These are phyloP conservation scores for Cerceris rybyensis DNA, from an alignment of 2,888 invertebrate genomes.

Conservation along the genomic window DNA sequence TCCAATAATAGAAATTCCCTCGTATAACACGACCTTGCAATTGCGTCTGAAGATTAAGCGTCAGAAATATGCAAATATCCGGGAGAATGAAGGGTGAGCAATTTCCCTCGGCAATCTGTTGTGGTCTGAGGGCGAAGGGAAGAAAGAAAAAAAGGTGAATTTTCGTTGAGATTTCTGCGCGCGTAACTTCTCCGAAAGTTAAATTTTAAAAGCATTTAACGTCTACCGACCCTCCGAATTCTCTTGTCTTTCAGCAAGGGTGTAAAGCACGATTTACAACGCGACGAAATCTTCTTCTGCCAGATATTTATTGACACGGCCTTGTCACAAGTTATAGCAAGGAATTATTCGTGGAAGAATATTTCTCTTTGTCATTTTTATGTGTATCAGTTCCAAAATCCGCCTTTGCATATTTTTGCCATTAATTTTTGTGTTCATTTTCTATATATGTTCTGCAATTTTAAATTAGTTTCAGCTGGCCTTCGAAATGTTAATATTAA, in stretches of 20 bases:
- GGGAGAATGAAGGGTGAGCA: constrained; percentile 12
- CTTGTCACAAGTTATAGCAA: too few species aligned
- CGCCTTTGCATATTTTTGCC: too few species aligned
- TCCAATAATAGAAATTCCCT: not conserved
- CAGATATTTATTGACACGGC: too few species aligned
- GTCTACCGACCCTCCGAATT: constrained; percentile 60
- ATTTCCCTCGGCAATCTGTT: constrained; percentile 54
- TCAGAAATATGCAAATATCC: constrained; percentile 27
- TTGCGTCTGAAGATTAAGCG: constrained; percentile 23
- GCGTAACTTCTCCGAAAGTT: constrained; percentile 61
- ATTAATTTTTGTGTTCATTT: too few species aligned
- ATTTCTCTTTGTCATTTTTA: too few species aligned
- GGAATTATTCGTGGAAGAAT: too few species aligned
- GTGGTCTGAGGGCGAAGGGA: constrained; percentile 24
- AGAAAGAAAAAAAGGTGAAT: constrained; percentile 54
- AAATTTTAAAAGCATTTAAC: constrained; percentile 73
- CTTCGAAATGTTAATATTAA: too few species aligned
- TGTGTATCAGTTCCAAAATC: too few species aligned
- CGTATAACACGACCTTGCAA: not conserved
- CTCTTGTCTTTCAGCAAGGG: constrained; percentile 50
- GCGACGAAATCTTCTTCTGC: too few species aligned
- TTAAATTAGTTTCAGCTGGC: too few species aligned
- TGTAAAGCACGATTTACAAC: constrained; percentile 29
- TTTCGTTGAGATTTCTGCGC: constrained; percentile 58
- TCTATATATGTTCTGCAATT: too few species aligned